Base-by-base conservation (phyloP, 1,140 invertebrate species). In the Saccostrea cuccullata region DNA sequence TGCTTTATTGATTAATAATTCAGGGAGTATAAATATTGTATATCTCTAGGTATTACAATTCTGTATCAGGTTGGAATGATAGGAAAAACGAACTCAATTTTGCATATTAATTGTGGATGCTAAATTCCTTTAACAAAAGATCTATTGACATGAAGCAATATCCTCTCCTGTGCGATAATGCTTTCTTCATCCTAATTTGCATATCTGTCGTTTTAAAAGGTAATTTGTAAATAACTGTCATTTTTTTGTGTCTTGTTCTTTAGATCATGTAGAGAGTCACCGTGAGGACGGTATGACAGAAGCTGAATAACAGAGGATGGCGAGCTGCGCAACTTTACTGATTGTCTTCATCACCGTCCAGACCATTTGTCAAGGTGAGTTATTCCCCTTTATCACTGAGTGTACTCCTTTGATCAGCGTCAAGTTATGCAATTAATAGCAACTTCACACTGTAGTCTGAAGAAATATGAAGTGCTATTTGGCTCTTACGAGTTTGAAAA, bases 171-270 rank as follows among this genome's bases (percentile, higher is more conserved):
- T 30, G 15, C 26, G 70, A 77, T 77, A 77, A 30, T 13, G 70
- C 70, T 77, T 36, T 77, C 70, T 77, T 77, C 70, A 77, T 77
- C 26, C 23, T 13, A 77, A 77, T 77, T 77, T 77, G 70, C 70
- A 77, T 77, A 77, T 77, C 70, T 30, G 30, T 36, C 26, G 23
- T 77, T 23, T 30, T 36, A 36, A 30, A 77, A 77, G 4, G 70
- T 77, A 77, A 77, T 77, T 77, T 26, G 70, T 15, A 64, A 64
- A 64, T 77, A 36, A 5, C 8, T 77, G 23, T 30, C 15, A 77
- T 77, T 77, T 36, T 73, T 13, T 12, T 36, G 23, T 77, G 12
- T 36, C 36, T 77, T 77, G 9, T 13, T 30, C 12, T 11, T 15
- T 26, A 77, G 70, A 36, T 77, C 70, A 36, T 77, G 70, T 77